Conservation (phyloP, 2,797 vertebrate species). For the Periparus ater region DNA sequence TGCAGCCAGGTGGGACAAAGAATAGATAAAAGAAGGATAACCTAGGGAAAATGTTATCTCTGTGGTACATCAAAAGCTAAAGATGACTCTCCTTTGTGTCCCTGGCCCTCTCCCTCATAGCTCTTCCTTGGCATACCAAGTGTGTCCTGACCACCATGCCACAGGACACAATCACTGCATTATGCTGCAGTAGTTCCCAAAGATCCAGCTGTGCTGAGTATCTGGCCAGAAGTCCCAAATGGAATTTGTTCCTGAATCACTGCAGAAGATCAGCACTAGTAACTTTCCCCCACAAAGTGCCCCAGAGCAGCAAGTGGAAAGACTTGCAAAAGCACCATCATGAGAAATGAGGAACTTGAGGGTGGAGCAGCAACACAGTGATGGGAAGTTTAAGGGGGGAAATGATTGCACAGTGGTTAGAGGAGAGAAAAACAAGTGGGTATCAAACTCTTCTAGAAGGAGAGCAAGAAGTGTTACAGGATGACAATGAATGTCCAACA, state of each 20-base stretch:
- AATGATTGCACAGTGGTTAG: conserved; percentile 27
- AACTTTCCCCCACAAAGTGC: not conserved
- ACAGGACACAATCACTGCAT: not conserved
- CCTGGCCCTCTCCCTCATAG: not conserved
- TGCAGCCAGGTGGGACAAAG: not conserved
- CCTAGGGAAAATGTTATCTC: not conserved
- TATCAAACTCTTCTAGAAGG: not conserved
- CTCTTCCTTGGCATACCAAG: not conserved
- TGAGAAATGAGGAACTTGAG: conserved; percentile 49
- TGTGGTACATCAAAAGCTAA: not conserved
- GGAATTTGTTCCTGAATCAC: not conserved
- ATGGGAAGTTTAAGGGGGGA: conserved; percentile 38
- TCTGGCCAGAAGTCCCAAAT: not conserved
- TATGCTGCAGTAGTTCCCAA: not conserved
- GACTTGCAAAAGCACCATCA: not conserved
- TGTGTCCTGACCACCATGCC: not conserved
- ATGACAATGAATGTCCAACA: fast-evolving
- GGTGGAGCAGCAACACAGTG: conserved; percentile 9
- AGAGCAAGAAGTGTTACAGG: not conserved
- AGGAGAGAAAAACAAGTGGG: conserved; percentile 30
- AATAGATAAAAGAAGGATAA: not conserved
- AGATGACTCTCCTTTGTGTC: not conserved
- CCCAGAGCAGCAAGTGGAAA: not conserved
- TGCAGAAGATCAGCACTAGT: not conserved
- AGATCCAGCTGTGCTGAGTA: not conserved